Evolutionary conservation across 1,140 invertebrate species (phyloP).

Genomic region (Sycobia sp.): DNA sequence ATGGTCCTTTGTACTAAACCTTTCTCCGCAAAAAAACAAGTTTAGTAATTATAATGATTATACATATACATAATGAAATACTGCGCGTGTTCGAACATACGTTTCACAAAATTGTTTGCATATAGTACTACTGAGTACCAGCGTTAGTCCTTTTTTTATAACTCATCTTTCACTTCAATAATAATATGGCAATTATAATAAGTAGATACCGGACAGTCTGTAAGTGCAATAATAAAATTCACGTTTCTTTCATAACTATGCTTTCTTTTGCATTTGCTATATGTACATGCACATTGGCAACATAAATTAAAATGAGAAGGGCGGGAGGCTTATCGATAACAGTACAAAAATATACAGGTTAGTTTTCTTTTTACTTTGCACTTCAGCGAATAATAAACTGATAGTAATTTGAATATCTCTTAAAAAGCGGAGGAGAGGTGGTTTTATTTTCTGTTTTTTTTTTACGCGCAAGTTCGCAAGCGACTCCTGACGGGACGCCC

Average conservation of each 20-base stretch:
- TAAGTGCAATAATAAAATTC: conserved; percentile 31
- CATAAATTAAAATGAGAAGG: conserved; percentile 34
- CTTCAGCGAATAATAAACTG: conserved; percentile 27
- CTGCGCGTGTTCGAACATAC: not conserved
- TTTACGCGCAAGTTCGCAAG: conserved; percentile 11
- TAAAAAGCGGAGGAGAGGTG: no score
- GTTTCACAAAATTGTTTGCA: conserved; percentile 8
- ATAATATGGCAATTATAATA: conserved; percentile 29
- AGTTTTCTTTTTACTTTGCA: conserved; percentile 34
- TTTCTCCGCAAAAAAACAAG: conserved; percentile 4
- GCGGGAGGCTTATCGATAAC: conserved; percentile 33
- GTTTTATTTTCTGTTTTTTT: no score
- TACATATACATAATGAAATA: conserved; percentile 18
- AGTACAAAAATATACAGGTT: conserved; percentile 44
- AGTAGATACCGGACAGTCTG: conserved; percentile 26
- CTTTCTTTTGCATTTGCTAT: conserved; percentile 9
- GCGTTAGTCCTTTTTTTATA: conserved; percentile 1
- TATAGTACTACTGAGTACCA: conserved; percentile 10
- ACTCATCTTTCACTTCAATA: conserved; percentile 2
- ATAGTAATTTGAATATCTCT: no score
- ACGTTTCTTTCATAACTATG: conserved; percentile 5
- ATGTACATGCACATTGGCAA: conserved; percentile 24
- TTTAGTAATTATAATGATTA: conserved; percentile 15
- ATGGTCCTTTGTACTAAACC: conserved; percentile 37
- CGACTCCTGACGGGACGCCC: conserved; percentile 28